These are phyloP conservation scores for Brachirus orientalis DNA, from an alignment of 2,113 vertebrate genomes.

Conservation along the genomic window DNA sequence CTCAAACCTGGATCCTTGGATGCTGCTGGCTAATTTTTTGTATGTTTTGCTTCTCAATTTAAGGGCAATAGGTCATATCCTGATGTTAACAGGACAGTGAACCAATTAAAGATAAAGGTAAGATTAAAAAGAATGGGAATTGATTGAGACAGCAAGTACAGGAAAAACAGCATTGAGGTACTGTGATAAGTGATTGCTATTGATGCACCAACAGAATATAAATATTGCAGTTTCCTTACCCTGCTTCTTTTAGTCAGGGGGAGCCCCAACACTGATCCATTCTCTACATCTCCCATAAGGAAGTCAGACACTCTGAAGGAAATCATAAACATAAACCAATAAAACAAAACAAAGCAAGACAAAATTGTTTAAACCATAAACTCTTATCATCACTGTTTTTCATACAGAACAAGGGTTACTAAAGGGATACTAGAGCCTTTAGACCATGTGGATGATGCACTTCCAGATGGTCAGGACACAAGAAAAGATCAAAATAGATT, in stretches of 20 bases:
- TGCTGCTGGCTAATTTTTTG: neutral
- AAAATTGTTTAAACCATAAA: neutral
- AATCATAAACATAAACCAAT: constrained; percentile 17
- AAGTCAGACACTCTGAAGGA: constrained; percentile 94
- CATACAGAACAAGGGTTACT: no score
- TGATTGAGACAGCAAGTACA: neutral
- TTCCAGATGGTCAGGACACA: no score
- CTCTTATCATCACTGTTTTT: no score
- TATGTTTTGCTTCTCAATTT: constrained; percentile 23
- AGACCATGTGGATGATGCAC: no score
- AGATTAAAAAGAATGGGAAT: neutral
- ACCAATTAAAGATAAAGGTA: neutral
- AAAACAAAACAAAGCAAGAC: neutral
- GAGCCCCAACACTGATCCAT: constrained; percentile 90
- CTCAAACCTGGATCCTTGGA: constrained; percentile 44
- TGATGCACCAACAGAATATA: neutral
- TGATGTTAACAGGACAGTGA: neutral
- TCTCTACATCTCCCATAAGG: constrained; percentile 99
- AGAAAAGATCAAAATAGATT: no score
- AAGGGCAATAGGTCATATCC: constrained; percentile 27
- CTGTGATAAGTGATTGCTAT: neutral
- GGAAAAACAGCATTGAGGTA: neutral
- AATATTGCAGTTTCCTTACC: constrained; percentile 79
- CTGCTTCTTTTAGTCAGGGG: constrained; percentile 90
- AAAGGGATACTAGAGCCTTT: no score